Percentiles rank a stretch among this genome's conserved stretches.
These are phyloP conservation scores for Polymixis flavicincta DNA, from an alignment of 2,888 invertebrate species.

Conservation along the genomic window DNA sequence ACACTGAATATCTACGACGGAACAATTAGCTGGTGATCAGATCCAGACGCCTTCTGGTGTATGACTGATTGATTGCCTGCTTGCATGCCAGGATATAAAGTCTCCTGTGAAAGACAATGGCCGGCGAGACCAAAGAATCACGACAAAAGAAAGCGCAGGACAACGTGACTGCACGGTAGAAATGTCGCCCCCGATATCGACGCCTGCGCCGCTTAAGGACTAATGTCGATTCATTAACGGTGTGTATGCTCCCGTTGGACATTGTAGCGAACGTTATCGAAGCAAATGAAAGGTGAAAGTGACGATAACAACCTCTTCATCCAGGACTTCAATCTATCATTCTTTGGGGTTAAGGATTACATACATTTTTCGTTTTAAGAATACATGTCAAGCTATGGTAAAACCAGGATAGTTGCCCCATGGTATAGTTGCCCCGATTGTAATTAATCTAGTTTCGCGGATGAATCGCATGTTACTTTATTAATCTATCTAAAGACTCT, in stretches of 20 bases:
- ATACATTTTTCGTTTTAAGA: not conserved
- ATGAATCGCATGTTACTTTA: no score
- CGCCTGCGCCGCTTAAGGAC: constrained; percentile 78
- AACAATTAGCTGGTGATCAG: constrained; percentile 71
- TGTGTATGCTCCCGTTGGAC: constrained; percentile 79
- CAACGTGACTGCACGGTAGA: constrained; percentile 87
- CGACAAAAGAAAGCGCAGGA: constrained; percentile 88
- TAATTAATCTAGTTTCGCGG: no score
- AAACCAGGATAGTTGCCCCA: no score
- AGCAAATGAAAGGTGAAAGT: constrained; percentile 81
- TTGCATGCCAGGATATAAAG: constrained; percentile 88
- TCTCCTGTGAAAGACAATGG: constrained; percentile 86
- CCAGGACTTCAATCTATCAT: constrained; percentile 27
- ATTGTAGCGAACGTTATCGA: constrained; percentile 80
- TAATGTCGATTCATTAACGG: constrained; percentile 85
- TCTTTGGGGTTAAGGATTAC: not conserved
- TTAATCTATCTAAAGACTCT: no score
- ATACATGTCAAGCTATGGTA: no score
- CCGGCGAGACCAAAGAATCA: constrained; percentile 84
- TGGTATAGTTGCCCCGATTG: no score
- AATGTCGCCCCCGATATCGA: constrained; percentile 85
- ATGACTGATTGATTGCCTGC: constrained; percentile 84
- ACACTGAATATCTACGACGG: constrained; percentile 58
- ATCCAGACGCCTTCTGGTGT: constrained; percentile 75
- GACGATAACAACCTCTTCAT: constrained; percentile 64